Percentiles rank a stretch among this genome's conserved stretches.
Conservation (phyloP, 2,888 invertebrate species). For the Priocnemis perturbator region DNA sequence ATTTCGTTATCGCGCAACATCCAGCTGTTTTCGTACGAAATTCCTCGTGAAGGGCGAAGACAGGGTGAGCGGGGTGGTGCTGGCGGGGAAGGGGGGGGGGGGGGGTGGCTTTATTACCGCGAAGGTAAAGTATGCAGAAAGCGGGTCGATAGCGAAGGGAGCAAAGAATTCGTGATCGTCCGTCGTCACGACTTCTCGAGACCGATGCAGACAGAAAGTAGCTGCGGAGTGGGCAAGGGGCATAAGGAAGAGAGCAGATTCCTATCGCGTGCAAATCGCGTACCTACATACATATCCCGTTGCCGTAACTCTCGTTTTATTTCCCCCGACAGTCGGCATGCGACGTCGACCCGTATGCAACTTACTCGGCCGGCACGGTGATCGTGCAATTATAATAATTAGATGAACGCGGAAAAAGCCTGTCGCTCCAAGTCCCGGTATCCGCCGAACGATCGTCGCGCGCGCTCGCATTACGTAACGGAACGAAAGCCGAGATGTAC, state of each 20-base stretch:
- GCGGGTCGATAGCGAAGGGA: slow-evolving; percentile 45
- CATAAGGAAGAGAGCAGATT: no score
- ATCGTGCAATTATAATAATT: slow-evolving; percentile 59
- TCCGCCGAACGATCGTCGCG: slow-evolving; percentile 4
- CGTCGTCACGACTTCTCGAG: slow-evolving; percentile 54
- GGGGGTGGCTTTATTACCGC: slow-evolving; percentile 22
- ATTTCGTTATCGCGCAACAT: no score
- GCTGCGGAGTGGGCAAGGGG: no score
- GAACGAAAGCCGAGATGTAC: no score
- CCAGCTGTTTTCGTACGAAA: slow-evolving; percentile 26
- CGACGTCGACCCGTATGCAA: slow-evolving; percentile 45
- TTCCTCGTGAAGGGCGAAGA: slow-evolving; percentile 26
- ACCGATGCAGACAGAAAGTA: slow-evolving; percentile 43
- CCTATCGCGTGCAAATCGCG: no score
- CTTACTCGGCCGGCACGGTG: slow-evolving; percentile 40
- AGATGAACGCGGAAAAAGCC: slow-evolving; percentile 62
- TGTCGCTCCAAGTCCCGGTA: no score
- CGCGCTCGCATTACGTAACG: no score
- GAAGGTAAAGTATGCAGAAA: slow-evolving; percentile 44
- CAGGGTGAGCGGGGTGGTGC: no score
- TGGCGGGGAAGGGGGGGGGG: no score
- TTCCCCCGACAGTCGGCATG: slow-evolving; percentile 30
- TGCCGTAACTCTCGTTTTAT: no score
- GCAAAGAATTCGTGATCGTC: slow-evolving; percentile 68
- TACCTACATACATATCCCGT: no score